phyloP scores from a whole-genome alignment of 2,888 invertebrate genomes.

The Dinocampus coccinellae region DNA sequence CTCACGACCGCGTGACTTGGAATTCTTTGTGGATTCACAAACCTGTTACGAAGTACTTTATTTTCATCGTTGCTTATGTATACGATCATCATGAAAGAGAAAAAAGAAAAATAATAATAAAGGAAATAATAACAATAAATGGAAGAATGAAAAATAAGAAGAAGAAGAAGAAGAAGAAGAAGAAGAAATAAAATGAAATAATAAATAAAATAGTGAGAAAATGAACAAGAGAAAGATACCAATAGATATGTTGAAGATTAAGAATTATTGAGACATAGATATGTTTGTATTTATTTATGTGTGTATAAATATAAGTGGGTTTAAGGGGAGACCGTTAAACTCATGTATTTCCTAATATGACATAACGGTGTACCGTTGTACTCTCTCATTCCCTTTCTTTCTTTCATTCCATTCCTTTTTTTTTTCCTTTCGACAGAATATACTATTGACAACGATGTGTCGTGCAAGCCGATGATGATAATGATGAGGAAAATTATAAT shows the following conservation, averaged over 20 bases:
- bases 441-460: slow-evolving; percentile 19
- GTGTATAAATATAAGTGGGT: neutral
- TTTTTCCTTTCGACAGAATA: slow-evolving; percentile 42
- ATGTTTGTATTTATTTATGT: neutral
- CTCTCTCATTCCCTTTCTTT: slow-evolving; percentile 1
- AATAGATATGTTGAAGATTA: neutral
- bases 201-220: neutral
- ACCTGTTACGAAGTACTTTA: slow-evolving; percentile 39
- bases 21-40: slow-evolving; percentile 39
- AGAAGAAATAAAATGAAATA: too few species aligned
- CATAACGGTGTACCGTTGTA: slow-evolving; percentile 64
- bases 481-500: slow-evolving; percentile 16
- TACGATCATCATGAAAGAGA: slow-evolving; percentile 10
- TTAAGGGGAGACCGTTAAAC: slow-evolving; percentile 62
- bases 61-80: neutral
- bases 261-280: neutral
- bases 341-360: slow-evolving; percentile 67
- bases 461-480: slow-evolving; percentile 11
- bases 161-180: slow-evolving; percentile 6
- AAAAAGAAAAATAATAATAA: neutral
- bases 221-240: neutral
- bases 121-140: too few species aligned
- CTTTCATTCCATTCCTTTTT: neutral
- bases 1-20: slow-evolving; percentile 16
- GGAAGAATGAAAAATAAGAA: too few species aligned